Percentiles rank a stretch among this genome's conserved stretches.
Evolutionary conservation across 2,888 invertebrate genomes (phyloP).

Genomic region (Apodemia hepburni): DNA sequence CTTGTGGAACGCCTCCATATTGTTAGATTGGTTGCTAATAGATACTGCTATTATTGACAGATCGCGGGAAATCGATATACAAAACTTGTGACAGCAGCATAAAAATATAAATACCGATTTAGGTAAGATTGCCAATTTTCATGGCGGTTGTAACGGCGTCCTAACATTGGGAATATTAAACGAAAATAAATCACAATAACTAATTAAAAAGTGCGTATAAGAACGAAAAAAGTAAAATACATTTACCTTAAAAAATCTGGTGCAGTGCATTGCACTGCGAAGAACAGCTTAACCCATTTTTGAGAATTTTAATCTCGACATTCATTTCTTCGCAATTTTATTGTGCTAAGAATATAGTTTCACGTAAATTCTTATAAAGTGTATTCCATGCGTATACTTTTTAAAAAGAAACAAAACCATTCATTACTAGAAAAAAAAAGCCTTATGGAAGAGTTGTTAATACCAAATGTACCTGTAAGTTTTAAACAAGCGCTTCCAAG

Average conservation of each 20-base stretch:
- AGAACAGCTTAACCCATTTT: not conserved
- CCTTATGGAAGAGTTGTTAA: slow-evolving; percentile 20
- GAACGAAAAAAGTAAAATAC: not conserved
- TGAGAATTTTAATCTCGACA: not conserved
- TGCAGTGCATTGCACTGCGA: not conserved
- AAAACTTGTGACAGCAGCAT: no score
- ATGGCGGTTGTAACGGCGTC: no score
- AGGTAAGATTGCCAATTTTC: no score
- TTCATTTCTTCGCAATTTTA: not conserved
- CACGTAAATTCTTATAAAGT: not conserved
- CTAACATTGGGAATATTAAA: no score
- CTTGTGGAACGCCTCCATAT: no score
- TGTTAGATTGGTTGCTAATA: no score
- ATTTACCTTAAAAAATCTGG: not conserved
- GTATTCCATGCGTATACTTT: not conserved
- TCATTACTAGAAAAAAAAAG: slow-evolving; percentile 17
- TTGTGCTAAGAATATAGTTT: not conserved
- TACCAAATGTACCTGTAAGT: slow-evolving; percentile 27
- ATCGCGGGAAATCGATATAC: no score
- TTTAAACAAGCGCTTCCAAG: slow-evolving; percentile 25
- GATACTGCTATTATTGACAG: no score
- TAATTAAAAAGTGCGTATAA: no score
- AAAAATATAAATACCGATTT: no score
- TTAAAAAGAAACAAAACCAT: slow-evolving; percentile 18
- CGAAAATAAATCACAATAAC: no score